Evolutionary conservation across 2,888 invertebrate species (phyloP), one percentile per base, ranked within the genome.

Genomic region (Mimachlamys varia): DNA sequence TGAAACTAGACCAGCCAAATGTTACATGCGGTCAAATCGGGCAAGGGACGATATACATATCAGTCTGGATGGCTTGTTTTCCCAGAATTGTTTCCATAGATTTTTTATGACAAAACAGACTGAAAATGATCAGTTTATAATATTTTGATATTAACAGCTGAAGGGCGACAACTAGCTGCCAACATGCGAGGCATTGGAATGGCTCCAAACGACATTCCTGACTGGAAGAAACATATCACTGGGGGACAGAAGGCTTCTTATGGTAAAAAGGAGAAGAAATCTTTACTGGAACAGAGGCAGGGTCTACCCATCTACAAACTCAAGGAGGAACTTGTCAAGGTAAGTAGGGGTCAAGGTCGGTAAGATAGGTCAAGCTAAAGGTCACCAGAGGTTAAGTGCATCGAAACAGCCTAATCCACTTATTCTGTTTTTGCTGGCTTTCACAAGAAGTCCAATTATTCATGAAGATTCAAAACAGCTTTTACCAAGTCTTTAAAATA

Each of bases 201-300:
- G 91, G 93, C 93, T 27, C 95, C 95, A 0, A 93, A 94, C 55
- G 99, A 99, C 95, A 97, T 99, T 92, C 99, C 99, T 0, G 99
- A 99, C 96, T 99, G 99, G 99, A 99, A 99, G 97, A 99, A 99
- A 95, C 99, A 99, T 96, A 99, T 99, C 0, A 99, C 99, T 91
- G 99, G 99, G 1, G 99, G 99, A 0, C 99, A 99, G 96, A 99
- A 99, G 96, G 99, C 99, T 0, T 99, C 99, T 0, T 99, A 99
- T 96, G 99, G 99, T 87, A 99, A 98, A 97, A 99, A 99, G 96
- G 99, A 99, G 0, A 99, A 99, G 95, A 97, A 99, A 96, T 98
- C 98, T 0, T 97, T 99, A 49, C 97, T 99, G 76, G 99, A 99
- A 96, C 99, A 99, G 97, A 97, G 99, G 37, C 99, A 99, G 92